These are phyloP conservation scores for Anniella stebbinsi DNA, from an alignment of 2,797 vertebrate genomes.

Conservation along the genomic window DNA sequence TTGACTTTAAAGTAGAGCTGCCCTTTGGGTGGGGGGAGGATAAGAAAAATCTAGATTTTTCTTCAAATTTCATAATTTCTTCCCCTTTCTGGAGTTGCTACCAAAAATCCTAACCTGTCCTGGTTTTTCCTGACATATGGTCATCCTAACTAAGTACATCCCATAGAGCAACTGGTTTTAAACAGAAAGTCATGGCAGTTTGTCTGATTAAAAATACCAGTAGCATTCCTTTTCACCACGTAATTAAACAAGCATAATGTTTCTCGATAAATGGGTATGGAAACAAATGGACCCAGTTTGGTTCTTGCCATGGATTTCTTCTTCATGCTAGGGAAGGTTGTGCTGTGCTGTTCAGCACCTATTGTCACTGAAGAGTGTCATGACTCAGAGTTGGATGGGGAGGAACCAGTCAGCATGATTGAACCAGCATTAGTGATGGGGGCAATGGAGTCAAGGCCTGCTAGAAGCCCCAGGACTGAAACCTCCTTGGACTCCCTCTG, in stretches of 20 bases:
- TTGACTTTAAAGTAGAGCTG: no score
- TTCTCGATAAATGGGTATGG: conserved; percentile 18
- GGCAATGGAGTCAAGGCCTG: not conserved
- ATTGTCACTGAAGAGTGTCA: not conserved
- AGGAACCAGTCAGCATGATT: not conserved
- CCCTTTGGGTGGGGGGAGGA: no score
- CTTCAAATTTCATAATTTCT: no score
- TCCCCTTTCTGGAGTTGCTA: no score
- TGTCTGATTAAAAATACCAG: conserved; percentile 39
- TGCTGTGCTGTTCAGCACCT: not conserved
- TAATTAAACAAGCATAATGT: not conserved
- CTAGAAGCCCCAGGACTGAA: not conserved
- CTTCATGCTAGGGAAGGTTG: not conserved
- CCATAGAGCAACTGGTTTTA: conserved; percentile 17
- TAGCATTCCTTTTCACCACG: conserved; percentile 28
- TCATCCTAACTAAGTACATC: no score
- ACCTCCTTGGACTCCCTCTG: not conserved
- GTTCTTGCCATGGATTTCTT: not conserved
- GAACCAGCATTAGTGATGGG: not conserved
- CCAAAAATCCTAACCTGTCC: no score
- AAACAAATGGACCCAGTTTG: conserved; percentile 8
- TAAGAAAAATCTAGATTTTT: no score
- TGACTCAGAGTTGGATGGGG: not conserved
- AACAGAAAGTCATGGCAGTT: conserved; percentile 29
- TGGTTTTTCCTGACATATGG: no score